Evolutionary conservation across 2,888 invertebrate species (phyloP), one percentile per base, ranked within the genome.

Genomic region (Oscheius myriophilus): DNA sequence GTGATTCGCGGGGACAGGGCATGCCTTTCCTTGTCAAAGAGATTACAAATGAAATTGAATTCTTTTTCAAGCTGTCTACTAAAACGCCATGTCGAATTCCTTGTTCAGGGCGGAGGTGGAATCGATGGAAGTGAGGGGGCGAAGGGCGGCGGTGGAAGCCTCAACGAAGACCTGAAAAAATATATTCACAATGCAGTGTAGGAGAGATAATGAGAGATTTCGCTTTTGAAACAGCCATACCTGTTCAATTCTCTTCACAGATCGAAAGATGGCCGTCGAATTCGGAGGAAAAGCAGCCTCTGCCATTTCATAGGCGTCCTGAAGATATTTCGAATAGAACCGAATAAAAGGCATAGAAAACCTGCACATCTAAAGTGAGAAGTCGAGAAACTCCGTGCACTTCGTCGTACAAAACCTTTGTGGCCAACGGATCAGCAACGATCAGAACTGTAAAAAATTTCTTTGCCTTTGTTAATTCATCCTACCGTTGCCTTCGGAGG

Each of bases 361-460:
- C 33, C 33, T 33, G 33, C 33, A 33, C 33, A 33, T 33, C 9
- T 33, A 9, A 33, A 33, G 33, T 33, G 4, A 33, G 9, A 33
- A 33, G 9, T 9, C 49, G 63, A 16, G 12, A 21, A 42, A 63
- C 52, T n/a, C 42, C 33, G 18, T 63, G 51, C 39, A 52, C 52
- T n/a, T 18, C 16, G 25, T 63, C 63, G 52, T 52, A 52, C 11
- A 63, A 41, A 53, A 49, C 41, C 25, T 63, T 63, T 33, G 49
- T n/a, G 2, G 53, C 41, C 25, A 63, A 33, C 7, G 63, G n/a
- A 42, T 63, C 63, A 16, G 63, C 52, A 25, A 63, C 63, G 14
- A 63, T 43, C 41, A 63, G 49, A 16, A 63, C 61, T 61, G 16
- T 11, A 61, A 45, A 11, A 14, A 21, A 3, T 6, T 46, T 46